Evolutionary conservation across 2,888 invertebrate species (phyloP).

Genomic region (Callyntrura sp.): DNA sequence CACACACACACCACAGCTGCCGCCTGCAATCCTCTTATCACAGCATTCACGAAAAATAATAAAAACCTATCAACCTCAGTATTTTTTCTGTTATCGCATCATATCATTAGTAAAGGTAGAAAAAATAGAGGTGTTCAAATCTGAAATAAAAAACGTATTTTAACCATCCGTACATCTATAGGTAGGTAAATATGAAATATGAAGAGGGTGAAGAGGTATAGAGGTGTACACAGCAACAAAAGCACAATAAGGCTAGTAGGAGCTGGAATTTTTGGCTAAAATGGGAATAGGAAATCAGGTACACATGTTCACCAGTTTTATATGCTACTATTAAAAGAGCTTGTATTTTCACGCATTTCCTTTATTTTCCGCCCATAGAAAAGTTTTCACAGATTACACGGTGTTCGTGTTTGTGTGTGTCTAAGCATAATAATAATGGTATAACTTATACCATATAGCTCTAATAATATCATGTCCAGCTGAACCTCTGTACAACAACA

Average conservation of each 20-base stretch:
- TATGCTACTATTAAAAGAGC: conserved; percentile 40
- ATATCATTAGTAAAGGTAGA: too few species aligned
- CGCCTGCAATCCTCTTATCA: conserved; percentile 38
- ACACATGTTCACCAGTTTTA: conserved; percentile 59
- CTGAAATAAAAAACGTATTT: neutral
- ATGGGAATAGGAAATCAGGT: conserved; percentile 73
- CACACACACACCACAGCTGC: too few species aligned
- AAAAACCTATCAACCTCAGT: neutral
- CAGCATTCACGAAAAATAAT: conserved; percentile 1
- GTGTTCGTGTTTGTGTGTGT: neutral
- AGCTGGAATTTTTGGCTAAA: conserved; percentile 6
- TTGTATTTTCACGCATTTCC: conserved; percentile 67
- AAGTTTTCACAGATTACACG: neutral
- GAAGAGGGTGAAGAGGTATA: too few species aligned
- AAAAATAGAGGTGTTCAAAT: conserved; percentile 1
- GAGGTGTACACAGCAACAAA: too few species aligned
- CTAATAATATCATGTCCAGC: neutral
- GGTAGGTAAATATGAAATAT: too few species aligned
- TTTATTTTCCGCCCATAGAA: neutral
- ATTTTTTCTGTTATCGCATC: too few species aligned
- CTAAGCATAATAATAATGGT: neutral
- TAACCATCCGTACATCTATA: too few species aligned
- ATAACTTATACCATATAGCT: neutral
- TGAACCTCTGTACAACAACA: neutral
- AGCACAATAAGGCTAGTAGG: too few species aligned